A percentile compares a stretch with the other conserved stretches of the same genome.
Conservation (phyloP, 2,113 vertebrate species). For the Chiloscyllium plagiosum region DNA sequence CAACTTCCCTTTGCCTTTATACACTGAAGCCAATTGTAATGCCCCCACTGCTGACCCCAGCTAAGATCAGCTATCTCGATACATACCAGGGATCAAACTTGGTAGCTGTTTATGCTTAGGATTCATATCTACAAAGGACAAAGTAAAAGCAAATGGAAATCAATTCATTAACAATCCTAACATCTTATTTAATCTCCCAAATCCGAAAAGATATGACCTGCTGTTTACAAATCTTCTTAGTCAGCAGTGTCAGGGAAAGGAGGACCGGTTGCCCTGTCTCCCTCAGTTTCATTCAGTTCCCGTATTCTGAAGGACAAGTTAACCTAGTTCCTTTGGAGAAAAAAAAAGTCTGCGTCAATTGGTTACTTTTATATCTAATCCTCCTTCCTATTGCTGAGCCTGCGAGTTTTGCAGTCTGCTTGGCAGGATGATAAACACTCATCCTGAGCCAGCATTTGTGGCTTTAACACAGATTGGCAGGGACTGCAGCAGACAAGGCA, state of each 20-base stretch:
- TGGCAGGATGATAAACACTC: background rate
- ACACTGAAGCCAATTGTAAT: background rate
- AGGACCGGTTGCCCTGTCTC: background rate
- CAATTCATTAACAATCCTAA: background rate
- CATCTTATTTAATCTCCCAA: background rate
- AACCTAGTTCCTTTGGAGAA: background rate
- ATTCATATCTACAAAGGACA: background rate
- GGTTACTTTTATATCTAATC: background rate
- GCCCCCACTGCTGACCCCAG: background rate
- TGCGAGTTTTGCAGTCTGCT: background rate
- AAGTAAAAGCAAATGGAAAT: background rate
- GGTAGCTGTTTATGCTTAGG: background rate
- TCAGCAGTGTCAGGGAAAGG: background rate
- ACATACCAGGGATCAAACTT: background rate
- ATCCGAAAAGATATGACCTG: background rate
- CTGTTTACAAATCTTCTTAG: constrained; percentile 28
- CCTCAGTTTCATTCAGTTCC: background rate
- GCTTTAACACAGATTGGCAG: background rate
- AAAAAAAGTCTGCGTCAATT: background rate
- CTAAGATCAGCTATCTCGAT: background rate
- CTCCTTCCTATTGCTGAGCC: background rate
- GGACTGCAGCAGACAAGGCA: background rate
- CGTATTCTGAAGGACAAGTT: background rate
- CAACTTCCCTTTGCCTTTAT: background rate
- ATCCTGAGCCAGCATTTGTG: background rate